Base-by-base conservation (phyloP, 2,888 invertebrate genomes). In the Conops quadrifasciatus region DNA sequence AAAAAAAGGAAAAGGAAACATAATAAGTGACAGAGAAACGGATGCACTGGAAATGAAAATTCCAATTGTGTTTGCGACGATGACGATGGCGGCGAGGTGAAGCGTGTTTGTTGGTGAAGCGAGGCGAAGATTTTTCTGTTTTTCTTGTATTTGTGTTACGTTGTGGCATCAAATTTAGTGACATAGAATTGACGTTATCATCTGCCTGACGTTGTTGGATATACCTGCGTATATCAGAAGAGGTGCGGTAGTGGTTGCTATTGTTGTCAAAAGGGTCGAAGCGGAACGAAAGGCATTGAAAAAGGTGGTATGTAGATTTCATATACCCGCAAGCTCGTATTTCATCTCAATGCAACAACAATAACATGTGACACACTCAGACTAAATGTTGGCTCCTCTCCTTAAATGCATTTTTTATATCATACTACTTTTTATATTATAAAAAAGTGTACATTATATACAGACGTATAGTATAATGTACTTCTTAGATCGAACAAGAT, bases 11-110 rank as follows among this genome's bases (percentile, higher is more conserved):
- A 58, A 24, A 7, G 21, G 24, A 7, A 58, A 59, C 45, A 47
- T 30, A 68, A 60, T 62, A 68, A 60, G 60, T 68, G 68, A 19
- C 68, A 68, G 51, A 68, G 51, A 60, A 51, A 24, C 68, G 68
- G 68, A 68, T 68, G 68, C 51, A 13, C 28, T n/a, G 60, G 62
- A 68, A 68, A 68, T 68, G 68, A 30, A 62, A 68, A 68, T 68
- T 68, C 49, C 60, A 68, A 68, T 68, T 62, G 68, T 68, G 60
- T 62, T 51, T 51, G 62, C 51, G 62, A 60, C 30, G 21, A 51
- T 43, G 43, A 36, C 9, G 36, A 36, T 9, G 36, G 36, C 36
- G 36, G 36, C 36, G 36, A 36, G 9, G 9, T 36, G 36, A 36
- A 9, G 4, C 36, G 36, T 36, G 9, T 36, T 36, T 36, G 36